phyloP scores from a whole-genome alignment of 2,888 invertebrate genomes.

The Tachystola acroxantha region DNA sequence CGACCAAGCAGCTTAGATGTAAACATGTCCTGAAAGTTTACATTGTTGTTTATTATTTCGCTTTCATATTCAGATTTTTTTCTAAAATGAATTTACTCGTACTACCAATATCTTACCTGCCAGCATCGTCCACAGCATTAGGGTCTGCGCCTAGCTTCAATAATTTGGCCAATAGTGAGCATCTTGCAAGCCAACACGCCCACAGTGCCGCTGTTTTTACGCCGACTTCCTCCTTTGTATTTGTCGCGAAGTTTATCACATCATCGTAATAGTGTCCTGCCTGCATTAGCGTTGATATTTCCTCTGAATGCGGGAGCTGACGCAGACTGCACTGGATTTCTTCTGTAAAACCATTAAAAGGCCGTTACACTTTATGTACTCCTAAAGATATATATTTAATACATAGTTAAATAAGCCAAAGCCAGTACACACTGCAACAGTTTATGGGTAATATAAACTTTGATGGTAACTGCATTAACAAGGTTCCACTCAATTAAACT shows the following conservation, averaged over 20 bases:
- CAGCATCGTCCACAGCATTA: slow-evolving; percentile 81
- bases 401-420: too few species aligned
- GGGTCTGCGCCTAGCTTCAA: slow-evolving; percentile 79
- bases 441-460: too few species aligned
- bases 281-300: slow-evolving; percentile 53
- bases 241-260: slow-evolving; percentile 44
- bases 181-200: slow-evolving; percentile 80
- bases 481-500: too few species aligned
- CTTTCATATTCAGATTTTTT: neutral
- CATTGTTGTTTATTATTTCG: too few species aligned
- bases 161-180: slow-evolving; percentile 70
- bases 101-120: slow-evolving; percentile 68
- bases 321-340: slow-evolving; percentile 54
- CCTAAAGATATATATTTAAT: too few species aligned
- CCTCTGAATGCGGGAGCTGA: slow-evolving; percentile 66
- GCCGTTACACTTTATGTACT: too few species aligned
- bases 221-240: slow-evolving; percentile 41
- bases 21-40: slow-evolving; percentile 70
- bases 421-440: too few species aligned
- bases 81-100: neutral
- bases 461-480: too few species aligned
- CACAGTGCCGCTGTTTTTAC: slow-evolving; percentile 77
- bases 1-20: slow-evolving; percentile 88
- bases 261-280: slow-evolving; percentile 64
- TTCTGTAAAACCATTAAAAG: slow-evolving; percentile 34